Percentiles rank a stretch among this genome's conserved stretches.
These are phyloP conservation scores for Lasioglossum zephyrum DNA, from an alignment of 2,888 invertebrate genomes.

Conservation along the genomic window DNA sequence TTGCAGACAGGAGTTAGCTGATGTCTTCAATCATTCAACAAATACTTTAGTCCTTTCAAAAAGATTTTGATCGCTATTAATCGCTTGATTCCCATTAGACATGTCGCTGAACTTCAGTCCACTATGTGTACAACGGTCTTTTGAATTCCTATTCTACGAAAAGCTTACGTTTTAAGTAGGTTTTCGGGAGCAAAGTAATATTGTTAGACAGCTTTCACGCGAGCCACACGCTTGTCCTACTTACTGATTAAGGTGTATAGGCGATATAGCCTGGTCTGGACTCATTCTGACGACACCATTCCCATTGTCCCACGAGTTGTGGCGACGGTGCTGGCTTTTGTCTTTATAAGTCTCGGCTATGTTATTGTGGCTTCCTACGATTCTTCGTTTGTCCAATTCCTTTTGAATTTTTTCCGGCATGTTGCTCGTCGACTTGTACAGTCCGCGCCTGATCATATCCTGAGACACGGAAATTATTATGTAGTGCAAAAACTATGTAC, in stretches of 20 bases:
- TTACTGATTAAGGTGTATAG: conserved; percentile 71
- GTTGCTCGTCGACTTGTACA: conserved; percentile 82
- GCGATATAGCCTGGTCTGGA: conserved; percentile 74
- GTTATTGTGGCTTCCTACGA: conserved; percentile 86
- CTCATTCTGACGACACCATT: conserved; percentile 72
- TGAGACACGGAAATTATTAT: conserved; percentile 7
- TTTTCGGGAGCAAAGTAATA: neutral
- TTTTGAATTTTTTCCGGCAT: conserved; percentile 89
- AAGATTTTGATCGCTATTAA: neutral
- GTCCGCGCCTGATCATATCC: conserved; percentile 70
- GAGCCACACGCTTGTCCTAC: neutral
- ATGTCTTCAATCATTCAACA: neutral
- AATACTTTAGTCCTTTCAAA: neutral
- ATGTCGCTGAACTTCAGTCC: conserved; percentile 11
- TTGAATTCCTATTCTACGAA: neutral
- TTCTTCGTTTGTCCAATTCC: conserved; percentile 88
- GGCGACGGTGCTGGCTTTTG: conserved; percentile 79
- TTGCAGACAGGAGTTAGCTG: conserved; percentile 30
- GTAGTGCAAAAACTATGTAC: neutral
- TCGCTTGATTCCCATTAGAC: neutral
- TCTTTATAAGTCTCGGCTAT: conserved; percentile 81
- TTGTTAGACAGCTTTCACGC: neutral
- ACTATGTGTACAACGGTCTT: conserved; percentile 32
- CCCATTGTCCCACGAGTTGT: conserved; percentile 82
- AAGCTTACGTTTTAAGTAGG: neutral